Conservation (phyloP, 2,888 invertebrate species). For the Sisyra terminalis region DNA sequence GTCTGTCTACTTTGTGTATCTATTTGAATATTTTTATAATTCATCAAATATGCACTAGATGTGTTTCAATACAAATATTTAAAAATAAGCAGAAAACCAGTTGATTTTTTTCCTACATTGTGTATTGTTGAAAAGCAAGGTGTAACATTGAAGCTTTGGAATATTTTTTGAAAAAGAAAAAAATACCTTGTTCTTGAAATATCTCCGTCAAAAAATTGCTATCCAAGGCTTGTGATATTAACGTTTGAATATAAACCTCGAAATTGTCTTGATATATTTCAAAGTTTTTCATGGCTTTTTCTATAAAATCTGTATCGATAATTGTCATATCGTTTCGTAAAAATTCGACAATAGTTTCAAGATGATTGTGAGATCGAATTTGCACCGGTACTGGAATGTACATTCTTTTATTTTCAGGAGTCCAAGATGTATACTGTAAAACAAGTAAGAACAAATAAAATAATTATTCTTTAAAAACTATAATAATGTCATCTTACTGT, state of each 20-base stretch:
- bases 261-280: slow-evolving; percentile 72
- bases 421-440: slow-evolving; percentile 73
- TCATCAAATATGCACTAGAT: too few species aligned
- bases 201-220: slow-evolving; percentile 81
- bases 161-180: background rate
- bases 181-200: slow-evolving; percentile 69
- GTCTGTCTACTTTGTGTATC: too few species aligned
- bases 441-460: slow-evolving; percentile 10
- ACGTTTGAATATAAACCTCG: slow-evolving; percentile 80
- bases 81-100: too few species aligned
- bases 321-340: slow-evolving; percentile 53
- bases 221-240: slow-evolving; percentile 80
- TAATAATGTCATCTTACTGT: slow-evolving; percentile 41
- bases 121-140: too few species aligned
- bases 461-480: background rate
- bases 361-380: slow-evolving; percentile 54
- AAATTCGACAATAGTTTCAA: slow-evolving; percentile 68
- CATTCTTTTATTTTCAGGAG: slow-evolving; percentile 61
- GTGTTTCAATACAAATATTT: too few species aligned
- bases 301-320: slow-evolving; percentile 51
- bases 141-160: too few species aligned
- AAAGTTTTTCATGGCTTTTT: slow-evolving; percentile 58
- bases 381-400: slow-evolving; percentile 67
- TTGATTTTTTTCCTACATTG: too few species aligned
- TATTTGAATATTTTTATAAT: too few species aligned